Conservation (phyloP, 2,888 invertebrate genomes). For the Lasioglossum zephyrum region DNA sequence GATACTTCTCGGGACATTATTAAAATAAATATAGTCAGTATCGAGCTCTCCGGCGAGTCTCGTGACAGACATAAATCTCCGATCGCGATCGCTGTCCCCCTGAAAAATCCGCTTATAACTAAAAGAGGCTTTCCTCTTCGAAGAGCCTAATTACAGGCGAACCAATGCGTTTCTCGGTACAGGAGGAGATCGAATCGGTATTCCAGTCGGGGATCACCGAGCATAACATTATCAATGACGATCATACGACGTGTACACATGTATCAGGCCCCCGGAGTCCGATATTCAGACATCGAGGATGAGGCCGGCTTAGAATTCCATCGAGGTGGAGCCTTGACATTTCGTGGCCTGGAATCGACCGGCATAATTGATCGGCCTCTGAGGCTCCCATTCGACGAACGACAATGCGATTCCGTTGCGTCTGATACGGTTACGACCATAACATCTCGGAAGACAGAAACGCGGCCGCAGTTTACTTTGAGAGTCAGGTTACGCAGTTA, state of each 20-base stretch:
- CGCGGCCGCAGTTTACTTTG: slow-evolving; percentile 56
- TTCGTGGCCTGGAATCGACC: slow-evolving; percentile 78
- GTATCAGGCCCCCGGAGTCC: slow-evolving; percentile 46
- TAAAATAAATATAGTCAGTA: slow-evolving; percentile 5
- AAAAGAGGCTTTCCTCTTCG: background rate
- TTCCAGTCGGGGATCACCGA: slow-evolving; percentile 42
- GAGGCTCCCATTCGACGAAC: slow-evolving; percentile 76
- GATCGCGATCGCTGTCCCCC: background rate
- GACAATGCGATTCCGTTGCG: slow-evolving; percentile 68
- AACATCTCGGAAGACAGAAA: slow-evolving; percentile 50
- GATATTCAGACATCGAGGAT: slow-evolving; percentile 60
- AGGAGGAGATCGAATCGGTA: slow-evolving; percentile 55
- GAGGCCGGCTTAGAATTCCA: slow-evolving; percentile 76
- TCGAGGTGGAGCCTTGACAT: slow-evolving; percentile 79
- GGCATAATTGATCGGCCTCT: slow-evolving; percentile 78
- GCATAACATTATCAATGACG: slow-evolving; percentile 58
- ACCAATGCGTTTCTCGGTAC: slow-evolving; percentile 24
- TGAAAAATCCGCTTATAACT: background rate
- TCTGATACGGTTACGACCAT: slow-evolving; percentile 62
- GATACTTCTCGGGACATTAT: background rate
- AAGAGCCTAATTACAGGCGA: slow-evolving; percentile 8
- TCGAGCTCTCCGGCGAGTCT: background rate
- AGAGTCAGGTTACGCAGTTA: slow-evolving; percentile 53
- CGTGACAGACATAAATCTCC: slow-evolving; percentile 18
- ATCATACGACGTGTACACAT: slow-evolving; percentile 43